Percentiles rank a stretch among this genome's conserved stretches.
Conservation (phyloP, 2,888 invertebrate species). For the Apodemia duryi region DNA sequence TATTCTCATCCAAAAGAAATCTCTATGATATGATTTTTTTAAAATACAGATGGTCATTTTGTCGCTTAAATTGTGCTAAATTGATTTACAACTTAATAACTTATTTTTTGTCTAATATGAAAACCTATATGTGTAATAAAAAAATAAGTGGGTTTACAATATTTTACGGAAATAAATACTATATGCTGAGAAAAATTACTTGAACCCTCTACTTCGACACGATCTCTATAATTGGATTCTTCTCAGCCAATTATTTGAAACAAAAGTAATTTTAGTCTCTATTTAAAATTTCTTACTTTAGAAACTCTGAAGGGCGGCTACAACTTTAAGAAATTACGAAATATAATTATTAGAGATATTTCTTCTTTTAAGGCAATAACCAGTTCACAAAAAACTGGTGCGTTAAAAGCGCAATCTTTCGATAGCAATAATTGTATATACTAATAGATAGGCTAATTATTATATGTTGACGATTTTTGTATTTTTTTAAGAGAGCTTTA, state of each 20-base stretch:
- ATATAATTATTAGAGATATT: constrained; percentile 3
- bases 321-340: neutral
- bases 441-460: constrained; percentile 74
- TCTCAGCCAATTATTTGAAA: neutral
- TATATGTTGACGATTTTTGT: constrained; percentile 52
- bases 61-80: no score
- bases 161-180: no score
- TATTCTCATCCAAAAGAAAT: no score
- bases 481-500: constrained; percentile 16
- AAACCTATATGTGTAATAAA: no score
- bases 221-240: constrained; percentile 12
- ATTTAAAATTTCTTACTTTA: constrained; percentile 37
- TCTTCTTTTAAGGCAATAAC: constrained; percentile 52
- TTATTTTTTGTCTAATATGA: no score
- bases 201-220: no score
- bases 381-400: constrained; percentile 53
- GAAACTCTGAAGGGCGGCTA: neutral
- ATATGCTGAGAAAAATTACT: no score
- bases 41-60: no score
- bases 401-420: constrained; percentile 72
- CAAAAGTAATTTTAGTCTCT: constrained; percentile 7
- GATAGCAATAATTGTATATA: constrained; percentile 78
- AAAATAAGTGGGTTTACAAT: no score
- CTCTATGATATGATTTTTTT: no score
- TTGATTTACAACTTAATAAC: no score